Conservation (phyloP, 2,888 invertebrate species). For the Synergus japonicus region DNA sequence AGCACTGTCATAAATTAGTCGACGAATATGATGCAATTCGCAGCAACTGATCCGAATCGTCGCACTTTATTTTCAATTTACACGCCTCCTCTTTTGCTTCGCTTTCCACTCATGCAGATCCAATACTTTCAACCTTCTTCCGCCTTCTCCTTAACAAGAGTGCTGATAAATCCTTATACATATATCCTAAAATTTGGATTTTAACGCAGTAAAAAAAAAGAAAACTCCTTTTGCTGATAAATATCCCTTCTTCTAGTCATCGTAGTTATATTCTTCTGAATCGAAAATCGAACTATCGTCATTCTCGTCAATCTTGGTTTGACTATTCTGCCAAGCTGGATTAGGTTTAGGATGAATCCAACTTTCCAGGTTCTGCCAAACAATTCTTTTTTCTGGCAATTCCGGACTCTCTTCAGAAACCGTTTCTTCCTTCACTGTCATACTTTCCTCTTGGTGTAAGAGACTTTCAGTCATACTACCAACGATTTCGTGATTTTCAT, state of each 20-base stretch:
- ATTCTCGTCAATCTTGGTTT: not conserved
- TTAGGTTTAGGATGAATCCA: conserved; percentile 1
- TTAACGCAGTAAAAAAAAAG: not conserved
- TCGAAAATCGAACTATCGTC: conserved; percentile 7
- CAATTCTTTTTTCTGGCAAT: not conserved
- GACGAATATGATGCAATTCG: not conserved
- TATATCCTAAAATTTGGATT: not conserved
- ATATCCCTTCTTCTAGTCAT: not conserved
- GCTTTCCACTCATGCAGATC: not conserved
- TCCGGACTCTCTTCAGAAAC: not conserved
- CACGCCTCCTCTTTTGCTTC: not conserved
- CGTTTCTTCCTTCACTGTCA: not conserved
- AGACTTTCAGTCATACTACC: not conserved
- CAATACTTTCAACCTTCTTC: not conserved
- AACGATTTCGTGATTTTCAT: not conserved
- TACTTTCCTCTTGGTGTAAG: not conserved
- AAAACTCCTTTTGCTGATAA: not conserved
- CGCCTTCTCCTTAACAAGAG: not conserved
- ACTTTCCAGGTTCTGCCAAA: not conserved
- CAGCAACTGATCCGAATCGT: not conserved
- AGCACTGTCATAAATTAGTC: not conserved
- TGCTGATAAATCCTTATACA: not conserved
- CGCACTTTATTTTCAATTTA: not conserved
- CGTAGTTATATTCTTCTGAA: not conserved
- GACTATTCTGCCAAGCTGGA: not conserved